Percentiles rank a stretch among this genome's conserved stretches.
Conservation (phyloP, 2,797 vertebrate genomes). For the Ctenopoma kingsleyae region DNA sequence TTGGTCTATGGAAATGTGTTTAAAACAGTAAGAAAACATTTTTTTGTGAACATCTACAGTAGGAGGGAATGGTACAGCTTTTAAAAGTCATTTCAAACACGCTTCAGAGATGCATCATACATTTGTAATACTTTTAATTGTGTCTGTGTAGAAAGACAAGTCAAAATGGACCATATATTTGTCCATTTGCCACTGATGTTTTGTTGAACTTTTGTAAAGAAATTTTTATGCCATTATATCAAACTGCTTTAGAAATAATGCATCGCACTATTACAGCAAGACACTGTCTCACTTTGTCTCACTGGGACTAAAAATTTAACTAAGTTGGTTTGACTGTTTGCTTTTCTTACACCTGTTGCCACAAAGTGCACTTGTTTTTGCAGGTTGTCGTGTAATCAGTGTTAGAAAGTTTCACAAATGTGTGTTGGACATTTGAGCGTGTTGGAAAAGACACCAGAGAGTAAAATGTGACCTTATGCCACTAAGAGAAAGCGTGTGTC, state of each 20-base stretch:
- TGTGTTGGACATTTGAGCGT: slow-evolving; percentile 8
- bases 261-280: not conserved
- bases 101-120: slow-evolving; percentile 19
- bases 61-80: not conserved
- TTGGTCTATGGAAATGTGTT: not conserved
- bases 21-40: not conserved
- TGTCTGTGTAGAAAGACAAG: not conserved
- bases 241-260: not conserved
- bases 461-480: not conserved
- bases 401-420: slow-evolving; percentile 23
- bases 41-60: not conserved
- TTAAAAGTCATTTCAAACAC: slow-evolving; percentile 19
- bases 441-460: slow-evolving; percentile 23
- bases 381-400: slow-evolving; percentile 7
- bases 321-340: not conserved
- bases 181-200: not conserved
- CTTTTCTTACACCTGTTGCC: slow-evolving; percentile 16
- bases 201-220: not conserved
- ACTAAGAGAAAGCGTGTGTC: slow-evolving; percentile 12
- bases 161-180: not conserved
- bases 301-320: not conserved
- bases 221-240: not conserved
- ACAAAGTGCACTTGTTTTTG: slow-evolving; percentile 53
- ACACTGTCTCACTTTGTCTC: not conserved
- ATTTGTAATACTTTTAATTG: slow-evolving; percentile 24